Percentiles rank a stretch among this genome's conserved stretches.
These are phyloP conservation scores for Sinotaia quadrata DNA, from an alignment of 2,888 invertebrate species.

Conservation along the genomic window DNA sequence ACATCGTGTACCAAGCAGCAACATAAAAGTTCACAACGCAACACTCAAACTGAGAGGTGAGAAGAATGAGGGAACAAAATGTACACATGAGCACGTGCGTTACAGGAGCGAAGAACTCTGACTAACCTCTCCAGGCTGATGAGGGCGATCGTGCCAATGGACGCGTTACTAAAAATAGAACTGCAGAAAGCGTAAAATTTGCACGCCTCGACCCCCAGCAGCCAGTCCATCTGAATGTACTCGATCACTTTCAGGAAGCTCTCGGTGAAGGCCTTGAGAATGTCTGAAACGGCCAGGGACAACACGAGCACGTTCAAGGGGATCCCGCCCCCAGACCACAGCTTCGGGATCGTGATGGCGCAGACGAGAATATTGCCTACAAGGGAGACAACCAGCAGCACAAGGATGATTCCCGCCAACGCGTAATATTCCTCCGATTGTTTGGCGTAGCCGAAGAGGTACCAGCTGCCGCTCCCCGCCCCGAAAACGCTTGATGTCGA, in stretches of 20 bases:
- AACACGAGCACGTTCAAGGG: conserved; percentile 10
- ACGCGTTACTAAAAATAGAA: conserved; percentile 5
- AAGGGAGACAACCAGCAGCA: background rate
- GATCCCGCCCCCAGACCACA: background rate
- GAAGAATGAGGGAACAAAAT: no score
- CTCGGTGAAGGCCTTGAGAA: background rate
- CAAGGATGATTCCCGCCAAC: background rate
- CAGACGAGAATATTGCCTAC: conserved; percentile 7
- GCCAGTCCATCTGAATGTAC: conserved; percentile 1
- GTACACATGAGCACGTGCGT: no score
- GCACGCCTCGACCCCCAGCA: background rate
- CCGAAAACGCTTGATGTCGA: no score
- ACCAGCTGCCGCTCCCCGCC: background rate
- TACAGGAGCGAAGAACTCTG: no score
- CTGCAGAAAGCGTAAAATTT: background rate
- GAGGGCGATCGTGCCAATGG: conserved; percentile 17
- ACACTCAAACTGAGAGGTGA: no score
- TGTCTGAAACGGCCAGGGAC: conserved; percentile 11
- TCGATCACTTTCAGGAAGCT: background rate
- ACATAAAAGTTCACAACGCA: no score
- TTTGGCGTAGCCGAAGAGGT: background rate
- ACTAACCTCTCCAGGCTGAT: conserved; percentile 16
- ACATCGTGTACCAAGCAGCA: no score
- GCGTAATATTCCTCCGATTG: background rate
- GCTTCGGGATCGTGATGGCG: conserved; percentile 13